These are phyloP conservation scores for Tenthredo livida DNA, from an alignment of 2,888 invertebrate genomes.

Conservation along the genomic window DNA sequence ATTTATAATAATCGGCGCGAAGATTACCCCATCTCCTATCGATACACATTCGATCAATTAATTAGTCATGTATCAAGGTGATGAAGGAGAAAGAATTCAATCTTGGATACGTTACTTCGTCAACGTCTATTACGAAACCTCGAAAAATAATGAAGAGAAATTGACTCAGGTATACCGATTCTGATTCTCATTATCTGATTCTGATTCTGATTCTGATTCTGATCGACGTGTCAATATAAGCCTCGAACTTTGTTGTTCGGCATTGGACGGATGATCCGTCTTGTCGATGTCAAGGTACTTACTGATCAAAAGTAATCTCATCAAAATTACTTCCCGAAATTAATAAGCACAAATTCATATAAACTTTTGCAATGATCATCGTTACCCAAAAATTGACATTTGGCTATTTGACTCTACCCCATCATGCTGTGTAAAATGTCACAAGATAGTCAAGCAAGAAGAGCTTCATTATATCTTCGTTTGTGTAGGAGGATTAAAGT, in stretches of 20 bases:
- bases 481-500: slow-evolving; percentile 1
- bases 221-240: slow-evolving; percentile 33
- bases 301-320: background rate
- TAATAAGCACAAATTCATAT: too few species aligned
- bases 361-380: background rate
- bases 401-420: background rate
- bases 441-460: background rate
- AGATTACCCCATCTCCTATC: background rate
- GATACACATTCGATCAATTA: background rate
- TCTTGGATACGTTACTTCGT: background rate
- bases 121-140: background rate
- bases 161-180: background rate
- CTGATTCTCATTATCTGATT: background rate
- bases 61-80: background rate
- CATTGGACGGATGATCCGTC: slow-evolving; percentile 19
- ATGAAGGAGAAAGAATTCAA: background rate
- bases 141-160: background rate
- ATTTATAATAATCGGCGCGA: background rate
- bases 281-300: background rate
- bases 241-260: slow-evolving; percentile 11
- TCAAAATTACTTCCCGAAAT: background rate
- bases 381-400: background rate
- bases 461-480: background rate
- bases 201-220: background rate
- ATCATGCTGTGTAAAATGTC: background rate